Percentiles rank a stretch among this genome's conserved stretches.
These are phyloP conservation scores for Chouioia cunea DNA, from an alignment of 2,888 invertebrate genomes.

Conservation along the genomic window DNA sequence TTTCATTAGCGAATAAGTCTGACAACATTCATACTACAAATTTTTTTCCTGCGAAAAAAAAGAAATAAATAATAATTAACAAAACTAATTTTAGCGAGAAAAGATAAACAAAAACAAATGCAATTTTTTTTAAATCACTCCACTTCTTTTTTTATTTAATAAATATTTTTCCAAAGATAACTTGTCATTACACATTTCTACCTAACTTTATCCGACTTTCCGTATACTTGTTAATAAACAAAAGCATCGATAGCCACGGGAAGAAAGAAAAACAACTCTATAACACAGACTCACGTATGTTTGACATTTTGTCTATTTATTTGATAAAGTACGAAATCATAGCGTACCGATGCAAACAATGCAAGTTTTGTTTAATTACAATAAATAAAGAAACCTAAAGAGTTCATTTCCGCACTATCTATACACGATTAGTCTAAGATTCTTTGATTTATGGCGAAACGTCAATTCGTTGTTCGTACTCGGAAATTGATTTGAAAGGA, in stretches of 20 bases:
- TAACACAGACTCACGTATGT: too few species aligned
- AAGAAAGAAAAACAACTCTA: neutral
- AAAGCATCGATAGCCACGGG: neutral
- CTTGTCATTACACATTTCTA: constrained; percentile 28
- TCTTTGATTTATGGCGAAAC: too few species aligned
- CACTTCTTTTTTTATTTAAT: constrained; percentile 5
- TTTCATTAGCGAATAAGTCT: too few species aligned
- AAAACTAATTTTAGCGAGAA: constrained; percentile 31
- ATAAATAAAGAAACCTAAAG: too few species aligned
- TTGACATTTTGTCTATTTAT: too few species aligned
- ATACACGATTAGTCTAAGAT: too few species aligned
- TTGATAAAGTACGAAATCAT: too few species aligned
- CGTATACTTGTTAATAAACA: constrained; percentile 2
- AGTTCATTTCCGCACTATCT: too few species aligned
- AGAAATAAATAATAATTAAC: neutral
- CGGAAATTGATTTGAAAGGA: constrained; percentile 3
- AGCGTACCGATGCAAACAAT: too few species aligned
- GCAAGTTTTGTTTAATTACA: too few species aligned
- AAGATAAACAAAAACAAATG: constrained; percentile 11
- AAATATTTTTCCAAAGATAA: constrained; percentile 30
- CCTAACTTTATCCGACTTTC: constrained; percentile 11
- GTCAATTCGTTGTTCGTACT: constrained; percentile 2
- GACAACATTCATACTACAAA: too few species aligned
- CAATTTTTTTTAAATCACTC: constrained; percentile 22
- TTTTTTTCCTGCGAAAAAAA: too few species aligned